These are phyloP conservation scores for Tinamus guttatus DNA, from an alignment of 2,113 vertebrate genomes.

Conservation along the genomic window DNA sequence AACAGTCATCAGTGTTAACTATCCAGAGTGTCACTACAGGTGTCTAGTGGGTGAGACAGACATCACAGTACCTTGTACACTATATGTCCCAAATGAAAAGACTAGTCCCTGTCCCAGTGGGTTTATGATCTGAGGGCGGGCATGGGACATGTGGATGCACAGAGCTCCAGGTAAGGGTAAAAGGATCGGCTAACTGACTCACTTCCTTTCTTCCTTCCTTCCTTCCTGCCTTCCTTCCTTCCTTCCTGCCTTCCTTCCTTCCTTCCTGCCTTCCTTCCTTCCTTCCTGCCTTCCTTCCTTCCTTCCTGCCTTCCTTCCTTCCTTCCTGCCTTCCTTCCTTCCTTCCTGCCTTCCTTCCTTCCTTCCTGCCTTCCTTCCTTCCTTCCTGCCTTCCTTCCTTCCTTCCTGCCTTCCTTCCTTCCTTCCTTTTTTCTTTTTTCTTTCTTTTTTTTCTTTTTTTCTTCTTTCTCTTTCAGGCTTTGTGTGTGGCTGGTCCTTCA, in stretches of 20 bases:
- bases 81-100: background rate
- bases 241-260: too few species aligned
- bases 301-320: too few species aligned
- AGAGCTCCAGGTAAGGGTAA: background rate
- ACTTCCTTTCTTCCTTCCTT: background rate
- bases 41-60: background rate
- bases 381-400: too few species aligned
- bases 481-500: background rate
- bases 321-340: too few species aligned
- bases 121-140: background rate
- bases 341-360: background rate
- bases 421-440: too few species aligned
- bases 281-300: too few species aligned
- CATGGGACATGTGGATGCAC: background rate
- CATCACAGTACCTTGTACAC: background rate
- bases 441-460: background rate
- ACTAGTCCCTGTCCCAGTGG: background rate
- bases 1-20: background rate
- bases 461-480: background rate
- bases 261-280: too few species aligned
- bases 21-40: background rate
- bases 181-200: background rate
- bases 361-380: background rate
- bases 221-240: background rate
- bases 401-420: too few species aligned